Evolutionary conservation across 2,888 invertebrate genomes (phyloP).

Genomic region (Rotaria socialis): DNA sequence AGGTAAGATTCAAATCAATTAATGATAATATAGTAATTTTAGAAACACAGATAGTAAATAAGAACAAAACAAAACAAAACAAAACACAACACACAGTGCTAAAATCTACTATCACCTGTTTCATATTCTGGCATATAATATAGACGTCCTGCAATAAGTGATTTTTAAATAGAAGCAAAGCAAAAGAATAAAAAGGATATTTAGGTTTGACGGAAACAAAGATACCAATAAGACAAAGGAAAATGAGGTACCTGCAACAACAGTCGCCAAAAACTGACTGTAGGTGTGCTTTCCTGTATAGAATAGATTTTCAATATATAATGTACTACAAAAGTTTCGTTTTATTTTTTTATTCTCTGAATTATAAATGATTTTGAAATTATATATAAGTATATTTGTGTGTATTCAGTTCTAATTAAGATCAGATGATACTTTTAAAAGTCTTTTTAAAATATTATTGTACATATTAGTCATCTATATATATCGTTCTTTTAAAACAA

Average conservation of each 20-base stretch:
- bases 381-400: too few relatives aligned
- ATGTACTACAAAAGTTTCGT: too few relatives aligned
- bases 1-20: neutral
- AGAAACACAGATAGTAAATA: too few relatives aligned
- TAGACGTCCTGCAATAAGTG: neutral
- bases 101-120: conserved; percentile 9
- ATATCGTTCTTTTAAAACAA: too few relatives aligned
- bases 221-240: neutral
- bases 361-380: too few relatives aligned
- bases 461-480: too few relatives aligned
- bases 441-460: too few relatives aligned
- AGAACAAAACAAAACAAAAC: neutral
- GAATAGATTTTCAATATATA: too few relatives aligned
- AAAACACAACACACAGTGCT: neutral
- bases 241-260: neutral
- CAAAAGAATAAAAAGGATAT: neutral
- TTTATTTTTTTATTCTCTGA: too few relatives aligned
- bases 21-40: neutral
- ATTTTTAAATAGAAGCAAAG: neutral
- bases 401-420: too few relatives aligned
- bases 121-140: conserved; percentile 1
- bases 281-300: neutral
- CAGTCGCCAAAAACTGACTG: neutral
- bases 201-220: too few relatives aligned
- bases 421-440: too few relatives aligned